A percentile compares a stretch with the other conserved stretches of the same genome.
These are phyloP conservation scores for Drosophila pruinosa DNA, from an alignment of 1,140 invertebrate genomes.

Conservation along the genomic window DNA sequence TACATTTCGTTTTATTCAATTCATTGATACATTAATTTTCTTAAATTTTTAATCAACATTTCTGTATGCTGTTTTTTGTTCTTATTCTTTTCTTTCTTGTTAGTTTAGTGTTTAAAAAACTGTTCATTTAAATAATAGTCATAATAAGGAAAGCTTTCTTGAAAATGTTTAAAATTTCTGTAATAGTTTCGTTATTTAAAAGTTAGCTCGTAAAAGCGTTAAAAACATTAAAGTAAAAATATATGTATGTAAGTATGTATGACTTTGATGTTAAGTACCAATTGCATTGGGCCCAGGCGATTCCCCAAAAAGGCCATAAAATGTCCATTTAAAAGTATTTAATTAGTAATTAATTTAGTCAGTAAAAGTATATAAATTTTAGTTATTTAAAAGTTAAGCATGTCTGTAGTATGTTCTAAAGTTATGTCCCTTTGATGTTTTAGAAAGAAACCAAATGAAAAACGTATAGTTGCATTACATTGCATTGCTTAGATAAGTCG, in stretches of 20 bases:
- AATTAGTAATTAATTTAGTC: slow-evolving; percentile 33
- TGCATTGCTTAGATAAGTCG: background rate
- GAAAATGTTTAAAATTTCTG: slow-evolving; percentile 67
- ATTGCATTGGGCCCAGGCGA: slow-evolving; percentile 41
- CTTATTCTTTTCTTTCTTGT: slow-evolving; percentile 9
- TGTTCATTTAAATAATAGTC: slow-evolving; percentile 28
- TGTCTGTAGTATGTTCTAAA: slow-evolving; percentile 24
- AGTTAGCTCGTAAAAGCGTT: slow-evolving; percentile 75
- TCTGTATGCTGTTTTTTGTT: slow-evolving; percentile 25
- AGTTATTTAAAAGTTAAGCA: slow-evolving; percentile 49
- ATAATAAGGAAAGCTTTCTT: slow-evolving; percentile 48
- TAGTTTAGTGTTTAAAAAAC: slow-evolving; percentile 45
- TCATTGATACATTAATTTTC: slow-evolving; percentile 51
- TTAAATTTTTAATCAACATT: slow-evolving; percentile 38
- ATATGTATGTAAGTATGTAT: slow-evolving; percentile 48
- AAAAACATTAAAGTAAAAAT: slow-evolving; percentile 77
- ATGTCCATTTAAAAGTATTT: slow-evolving; percentile 59
- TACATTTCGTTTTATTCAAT: slow-evolving; percentile 74
- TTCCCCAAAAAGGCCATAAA: slow-evolving; percentile 54
- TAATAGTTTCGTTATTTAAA: slow-evolving; percentile 54
- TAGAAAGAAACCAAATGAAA: slow-evolving; percentile 1
- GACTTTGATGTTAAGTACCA: slow-evolving; percentile 41
- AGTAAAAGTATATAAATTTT: slow-evolving; percentile 55
- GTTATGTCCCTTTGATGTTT: background rate
- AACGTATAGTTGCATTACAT: background rate